A percentile compares a stretch with the other conserved stretches of the same genome.
Conservation (phyloP, 2,113 vertebrate genomes). For the Lampris megalopsis region DNA sequence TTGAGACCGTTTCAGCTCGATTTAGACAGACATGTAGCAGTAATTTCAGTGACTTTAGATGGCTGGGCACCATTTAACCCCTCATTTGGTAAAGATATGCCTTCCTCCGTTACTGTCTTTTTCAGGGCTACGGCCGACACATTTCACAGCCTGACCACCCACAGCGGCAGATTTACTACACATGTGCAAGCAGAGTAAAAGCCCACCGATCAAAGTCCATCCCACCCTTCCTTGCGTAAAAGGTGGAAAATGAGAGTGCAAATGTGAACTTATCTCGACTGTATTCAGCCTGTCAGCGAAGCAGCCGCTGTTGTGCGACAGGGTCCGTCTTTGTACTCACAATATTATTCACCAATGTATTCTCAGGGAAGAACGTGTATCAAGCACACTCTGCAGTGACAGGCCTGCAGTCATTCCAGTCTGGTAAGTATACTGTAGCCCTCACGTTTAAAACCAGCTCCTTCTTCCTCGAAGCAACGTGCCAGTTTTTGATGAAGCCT, state of each 20-base stretch:
- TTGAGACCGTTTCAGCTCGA: conserved; percentile 82
- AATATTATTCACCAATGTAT: conserved; percentile 81
- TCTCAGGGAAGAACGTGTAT: conserved; percentile 73
- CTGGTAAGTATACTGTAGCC: conserved; percentile 70
- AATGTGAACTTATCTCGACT: conserved; percentile 76
- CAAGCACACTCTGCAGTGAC: conserved; percentile 72
- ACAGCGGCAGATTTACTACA: conserved; percentile 54
- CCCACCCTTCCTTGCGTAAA: background rate
- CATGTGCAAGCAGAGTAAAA: conserved; percentile 38
- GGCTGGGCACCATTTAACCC: conserved; percentile 80
- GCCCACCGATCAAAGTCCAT: conserved; percentile 30
- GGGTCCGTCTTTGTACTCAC: conserved; percentile 81
- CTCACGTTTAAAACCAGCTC: conserved; percentile 40
- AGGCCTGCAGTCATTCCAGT: conserved; percentile 87
- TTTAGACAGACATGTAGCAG: conserved; percentile 78
- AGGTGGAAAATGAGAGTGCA: conserved; percentile 38
- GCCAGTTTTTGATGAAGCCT: background rate
- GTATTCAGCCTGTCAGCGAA: conserved; percentile 71
- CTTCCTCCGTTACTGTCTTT: conserved; percentile 69
- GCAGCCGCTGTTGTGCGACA: conserved; percentile 80
- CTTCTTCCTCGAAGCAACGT: conserved; percentile 42
- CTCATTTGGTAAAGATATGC: conserved; percentile 78
- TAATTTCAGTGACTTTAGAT: conserved; percentile 75
- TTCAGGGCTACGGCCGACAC: conserved; percentile 55
- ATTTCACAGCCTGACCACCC: conserved; percentile 61